Conservation (phyloP, 2,888 invertebrate species). For the Agonopterix subpropinquella region DNA sequence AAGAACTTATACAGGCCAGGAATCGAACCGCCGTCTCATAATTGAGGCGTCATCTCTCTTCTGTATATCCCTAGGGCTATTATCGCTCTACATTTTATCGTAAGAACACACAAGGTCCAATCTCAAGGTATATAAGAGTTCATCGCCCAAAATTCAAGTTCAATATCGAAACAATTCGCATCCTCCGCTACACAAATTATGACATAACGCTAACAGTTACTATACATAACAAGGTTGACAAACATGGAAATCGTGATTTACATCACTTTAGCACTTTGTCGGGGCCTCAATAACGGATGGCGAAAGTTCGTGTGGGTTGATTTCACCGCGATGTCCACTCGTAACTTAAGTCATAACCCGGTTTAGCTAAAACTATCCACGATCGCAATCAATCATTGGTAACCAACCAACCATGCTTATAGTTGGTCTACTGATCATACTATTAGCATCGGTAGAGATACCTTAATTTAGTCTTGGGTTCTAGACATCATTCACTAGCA, state of each 20-base stretch:
- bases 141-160: constrained; percentile 2
- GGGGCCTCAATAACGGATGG: constrained; percentile 16
- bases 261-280: constrained; percentile 18
- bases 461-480: too few species aligned
- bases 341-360: constrained; percentile 18
- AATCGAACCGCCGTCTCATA: too few species aligned
- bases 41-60: too few species aligned
- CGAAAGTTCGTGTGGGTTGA: constrained; percentile 29
- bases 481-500: too few species aligned
- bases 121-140: too few species aligned
- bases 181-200: constrained; percentile 14
- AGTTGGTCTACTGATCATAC: too few species aligned
- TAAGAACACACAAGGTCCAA: too few species aligned
- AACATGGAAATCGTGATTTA: constrained; percentile 27
- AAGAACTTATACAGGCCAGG: too few species aligned
- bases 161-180: constrained; percentile 7
- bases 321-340: constrained; percentile 22
- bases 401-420: too few species aligned
- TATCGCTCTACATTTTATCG: too few species aligned
- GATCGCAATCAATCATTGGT: neutral
- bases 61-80: too few species aligned
- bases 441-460: too few species aligned
- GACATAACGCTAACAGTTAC: constrained; percentile 21
- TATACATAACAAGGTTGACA: constrained; percentile 17
- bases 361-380: constrained; percentile 4